Evolutionary conservation across 2,888 invertebrate genomes (phyloP).

Genomic region (Resseliella maxima): DNA sequence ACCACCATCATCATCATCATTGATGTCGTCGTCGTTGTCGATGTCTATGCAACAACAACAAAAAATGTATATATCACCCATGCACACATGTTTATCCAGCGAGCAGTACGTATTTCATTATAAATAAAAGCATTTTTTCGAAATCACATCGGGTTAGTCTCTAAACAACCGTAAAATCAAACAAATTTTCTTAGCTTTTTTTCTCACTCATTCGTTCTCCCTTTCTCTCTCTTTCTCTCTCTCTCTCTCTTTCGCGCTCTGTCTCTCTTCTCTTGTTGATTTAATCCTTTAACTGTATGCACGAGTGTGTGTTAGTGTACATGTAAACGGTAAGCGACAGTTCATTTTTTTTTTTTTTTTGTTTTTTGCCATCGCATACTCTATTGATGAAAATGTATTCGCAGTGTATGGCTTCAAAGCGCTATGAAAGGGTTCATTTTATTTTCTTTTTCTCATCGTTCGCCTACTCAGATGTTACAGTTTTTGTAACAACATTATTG

Average conservation of each 20-base stretch:
- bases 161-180: conserved; percentile 58
- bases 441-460: conserved; percentile 20
- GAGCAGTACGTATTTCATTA: conserved; percentile 12
- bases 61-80: background rate
- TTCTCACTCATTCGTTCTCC: background rate
- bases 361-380: background rate
- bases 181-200: conserved; percentile 56
- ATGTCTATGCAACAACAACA: background rate
- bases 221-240: background rate
- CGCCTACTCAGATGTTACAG: background rate
- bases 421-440: conserved; percentile 1
- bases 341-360: background rate
- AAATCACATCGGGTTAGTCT: conserved; percentile 57
- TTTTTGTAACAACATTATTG: conserved; percentile 54
- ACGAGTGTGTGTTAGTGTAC: background rate
- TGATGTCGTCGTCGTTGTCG: background rate
- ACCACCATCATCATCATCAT: background rate
- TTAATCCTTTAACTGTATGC: background rate
- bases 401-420: conserved; percentile 20
- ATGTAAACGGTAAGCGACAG: conserved; percentile 1
- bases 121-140: conserved; percentile 56
- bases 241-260: background rate
- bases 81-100: conserved; percentile 14
- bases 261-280: background rate
- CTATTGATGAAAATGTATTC: conserved; percentile 24